phyloP scores from a whole-genome alignment of 2,113 vertebrate species.

The Poicephalus meyeri region DNA sequence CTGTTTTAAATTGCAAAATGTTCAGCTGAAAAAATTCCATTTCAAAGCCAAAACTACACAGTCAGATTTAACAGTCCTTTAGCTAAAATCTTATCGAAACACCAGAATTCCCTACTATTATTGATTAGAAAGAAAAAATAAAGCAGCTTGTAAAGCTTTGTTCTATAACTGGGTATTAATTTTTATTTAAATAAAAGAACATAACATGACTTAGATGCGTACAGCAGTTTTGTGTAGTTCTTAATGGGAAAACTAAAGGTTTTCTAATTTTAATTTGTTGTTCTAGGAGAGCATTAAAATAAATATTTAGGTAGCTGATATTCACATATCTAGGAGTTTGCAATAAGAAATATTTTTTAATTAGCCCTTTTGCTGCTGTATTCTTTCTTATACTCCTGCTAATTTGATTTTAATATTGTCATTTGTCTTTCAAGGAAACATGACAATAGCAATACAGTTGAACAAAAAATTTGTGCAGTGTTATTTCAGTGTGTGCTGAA shows the following conservation, averaged over 20 bases:
- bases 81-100: background rate
- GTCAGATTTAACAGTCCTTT: background rate
- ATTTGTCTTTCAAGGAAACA: slow-evolving; percentile 17
- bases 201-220: background rate
- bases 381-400: background rate
- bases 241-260: background rate
- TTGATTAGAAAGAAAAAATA: background rate
- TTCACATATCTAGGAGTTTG: background rate
- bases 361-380: background rate
- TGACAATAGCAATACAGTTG: background rate
- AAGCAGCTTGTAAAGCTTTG: background rate
- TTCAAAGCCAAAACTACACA: background rate
- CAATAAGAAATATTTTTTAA: background rate
- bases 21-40: slow-evolving; percentile 26
- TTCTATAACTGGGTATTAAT: background rate
- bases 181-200: background rate
- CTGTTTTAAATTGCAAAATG: slow-evolving; percentile 32
- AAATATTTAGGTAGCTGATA: background rate
- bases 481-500: background rate
- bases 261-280: background rate
- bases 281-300: background rate
- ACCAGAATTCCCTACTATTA: background rate
- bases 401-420: background rate
- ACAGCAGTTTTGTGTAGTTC: background rate
- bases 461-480: background rate